Conservation (phyloP, 1,140 invertebrate species). For the Bombus terrestris region DNA sequence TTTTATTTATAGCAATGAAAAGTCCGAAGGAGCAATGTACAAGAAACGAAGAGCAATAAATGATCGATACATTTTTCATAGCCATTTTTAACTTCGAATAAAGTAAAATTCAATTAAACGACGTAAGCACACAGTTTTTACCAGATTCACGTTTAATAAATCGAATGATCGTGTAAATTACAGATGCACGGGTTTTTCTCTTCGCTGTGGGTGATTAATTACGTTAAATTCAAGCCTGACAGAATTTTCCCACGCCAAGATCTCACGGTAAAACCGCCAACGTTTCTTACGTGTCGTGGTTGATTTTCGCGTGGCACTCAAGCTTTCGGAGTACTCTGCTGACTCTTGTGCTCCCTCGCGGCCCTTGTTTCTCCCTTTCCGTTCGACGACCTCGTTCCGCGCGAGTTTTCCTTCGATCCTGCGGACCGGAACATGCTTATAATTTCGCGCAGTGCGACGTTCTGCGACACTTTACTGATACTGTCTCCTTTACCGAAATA, state of each 20-base stretch:
- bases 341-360: neutral
- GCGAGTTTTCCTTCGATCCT: slow-evolving; percentile 36
- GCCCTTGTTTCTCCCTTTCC: slow-evolving; percentile 29
- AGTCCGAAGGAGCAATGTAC: too few species aligned
- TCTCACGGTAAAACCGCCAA: slow-evolving; percentile 10
- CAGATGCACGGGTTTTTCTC: too few species aligned
- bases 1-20: too few species aligned
- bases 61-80: too few species aligned
- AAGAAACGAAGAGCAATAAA: too few species aligned
- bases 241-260: neutral
- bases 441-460: slow-evolving; percentile 45
- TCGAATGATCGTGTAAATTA: neutral
- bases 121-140: neutral
- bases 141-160: neutral
- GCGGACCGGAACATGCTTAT: slow-evolving; percentile 28
- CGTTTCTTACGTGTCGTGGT: slow-evolving; percentile 28
- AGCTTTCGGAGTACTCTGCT: slow-evolving; percentile 17
- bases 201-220: neutral
- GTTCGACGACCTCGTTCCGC: slow-evolving; percentile 47
- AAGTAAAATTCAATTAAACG: neutral
- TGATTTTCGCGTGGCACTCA: slow-evolving; percentile 5
- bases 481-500: neutral
- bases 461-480: slow-evolving; percentile 26
- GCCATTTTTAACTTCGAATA: too few species aligned
- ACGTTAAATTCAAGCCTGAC: neutral